Evolutionary conservation across 2,797 vertebrate genomes (phyloP), one percentile per base, ranked within the genome.

Genomic region (Gila robusta): DNA sequence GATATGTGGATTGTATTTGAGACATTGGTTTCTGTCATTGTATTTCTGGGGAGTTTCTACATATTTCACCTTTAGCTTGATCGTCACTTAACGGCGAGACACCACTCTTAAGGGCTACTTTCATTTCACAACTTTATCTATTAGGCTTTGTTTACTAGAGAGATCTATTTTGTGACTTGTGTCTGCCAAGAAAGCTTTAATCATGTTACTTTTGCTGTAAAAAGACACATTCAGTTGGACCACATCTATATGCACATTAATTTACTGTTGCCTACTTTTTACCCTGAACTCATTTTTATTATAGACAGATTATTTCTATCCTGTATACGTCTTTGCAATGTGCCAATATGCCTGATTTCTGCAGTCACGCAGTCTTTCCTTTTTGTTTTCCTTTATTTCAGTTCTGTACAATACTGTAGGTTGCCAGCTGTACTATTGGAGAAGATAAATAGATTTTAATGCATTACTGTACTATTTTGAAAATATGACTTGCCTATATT

Each of bases 291-390:
- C 78, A 62, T 71, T 84, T 28, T n/a, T 85, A 41, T 82, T 82
- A 74, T 39, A 56, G 32, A 78, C 70, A 8, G 16, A 54, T 64
- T 14, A 77, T 86, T 83, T 86, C 37, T 35, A 79, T 72, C 10
- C 74, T n/a, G 71, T 37, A 49, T 49, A 73, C 56, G 19, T 39
- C 37, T 87, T 66, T 76, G 37, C 84, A 86, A 88, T 88, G 80
- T 89, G 89, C 81, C 88, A 88, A 82, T 72, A 78, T 84, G 64
- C 69, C 74, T 87, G 74, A 52, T 86, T 47, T 71, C 49, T 74
- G 41, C 26, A 64, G 41, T 72, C 19, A 8, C 5, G 16, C 35
- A 32, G 59, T 77, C 9, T 72, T 52, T 44, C 28, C 35, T 11
- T 49, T 32, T 17, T 32, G 44, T 79, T 16, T 4, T 28, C 28